phyloP scores from a whole-genome alignment of 2,888 invertebrate genomes.

The Lasioglossum villosulum region DNA sequence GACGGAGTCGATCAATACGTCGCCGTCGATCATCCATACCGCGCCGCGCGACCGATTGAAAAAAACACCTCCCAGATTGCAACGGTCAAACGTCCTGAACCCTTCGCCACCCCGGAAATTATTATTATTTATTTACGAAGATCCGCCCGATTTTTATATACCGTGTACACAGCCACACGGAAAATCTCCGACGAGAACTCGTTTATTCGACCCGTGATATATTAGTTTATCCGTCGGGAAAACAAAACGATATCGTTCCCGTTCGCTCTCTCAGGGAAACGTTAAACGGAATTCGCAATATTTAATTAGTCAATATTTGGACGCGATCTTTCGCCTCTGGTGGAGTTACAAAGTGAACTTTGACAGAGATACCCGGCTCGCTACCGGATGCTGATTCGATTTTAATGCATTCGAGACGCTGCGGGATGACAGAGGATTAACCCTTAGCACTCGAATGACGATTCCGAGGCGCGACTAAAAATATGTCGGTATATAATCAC shows the following conservation, averaged over 20 bases:
- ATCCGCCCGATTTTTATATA: not conserved
- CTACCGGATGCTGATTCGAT: not conserved
- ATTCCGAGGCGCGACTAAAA: no score
- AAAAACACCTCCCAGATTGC: not conserved
- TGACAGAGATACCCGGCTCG: not conserved
- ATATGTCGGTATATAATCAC: no score
- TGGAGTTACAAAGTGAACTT: not conserved
- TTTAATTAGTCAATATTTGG: not conserved
- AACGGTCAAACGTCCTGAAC: not conserved
- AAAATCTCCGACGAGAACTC: not conserved
- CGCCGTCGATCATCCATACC: not conserved
- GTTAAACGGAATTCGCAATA: not conserved
- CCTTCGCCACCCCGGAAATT: not conserved
- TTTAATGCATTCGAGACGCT: not conserved
- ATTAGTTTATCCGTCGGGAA: not conserved
- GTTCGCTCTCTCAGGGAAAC: not conserved
- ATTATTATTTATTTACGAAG: slow-evolving; percentile 1
- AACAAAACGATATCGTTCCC: not conserved
- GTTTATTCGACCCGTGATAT: not conserved
- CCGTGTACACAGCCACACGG: not conserved
- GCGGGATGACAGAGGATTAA: not conserved
- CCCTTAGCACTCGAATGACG: no score
- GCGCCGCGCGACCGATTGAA: not conserved
- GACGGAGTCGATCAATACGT: slow-evolving; percentile 4
- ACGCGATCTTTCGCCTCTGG: not conserved